Conservation (phyloP, 2,113 vertebrate species). For the Seriola aureovittata region DNA sequence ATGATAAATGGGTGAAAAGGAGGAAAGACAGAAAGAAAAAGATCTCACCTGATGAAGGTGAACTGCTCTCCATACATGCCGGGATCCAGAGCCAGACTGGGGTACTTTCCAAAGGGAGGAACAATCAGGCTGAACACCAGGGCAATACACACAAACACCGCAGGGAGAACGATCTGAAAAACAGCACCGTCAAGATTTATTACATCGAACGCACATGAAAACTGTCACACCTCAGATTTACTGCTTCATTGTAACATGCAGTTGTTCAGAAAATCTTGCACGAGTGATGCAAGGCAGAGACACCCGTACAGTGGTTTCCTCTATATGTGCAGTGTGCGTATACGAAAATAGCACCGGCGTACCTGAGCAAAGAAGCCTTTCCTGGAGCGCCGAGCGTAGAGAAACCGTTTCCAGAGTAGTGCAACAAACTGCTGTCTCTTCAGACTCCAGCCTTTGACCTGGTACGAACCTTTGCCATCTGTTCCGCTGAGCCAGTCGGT, state of each 20-base stretch:
- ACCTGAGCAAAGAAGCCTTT: conserved; percentile 99
- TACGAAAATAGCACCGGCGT: conserved; percentile 2
- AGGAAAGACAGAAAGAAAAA: background rate
- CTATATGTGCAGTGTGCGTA: background rate
- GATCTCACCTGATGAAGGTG: conserved; percentile 92
- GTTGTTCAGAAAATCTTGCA: too few species aligned
- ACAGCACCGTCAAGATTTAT: conserved; percentile 38
- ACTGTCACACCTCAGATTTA: background rate
- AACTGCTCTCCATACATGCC: conserved; percentile 98
- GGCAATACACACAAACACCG: conserved; percentile 98
- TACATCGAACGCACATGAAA: background rate
- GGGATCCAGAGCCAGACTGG: conserved; percentile 92
- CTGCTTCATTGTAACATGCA: background rate
- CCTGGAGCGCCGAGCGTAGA: conserved; percentile 93
- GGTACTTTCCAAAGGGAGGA: conserved; percentile 97
- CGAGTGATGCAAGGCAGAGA: background rate
- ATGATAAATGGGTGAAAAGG: background rate
- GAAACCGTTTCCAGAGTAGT: conserved; percentile 96
- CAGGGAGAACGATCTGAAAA: conserved; percentile 95
- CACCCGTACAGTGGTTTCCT: background rate
- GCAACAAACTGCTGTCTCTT: conserved; percentile 96
- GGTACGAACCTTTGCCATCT: conserved; percentile 96
- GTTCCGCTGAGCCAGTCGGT: conserved; percentile 95
- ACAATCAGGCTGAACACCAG: conserved; percentile 97
- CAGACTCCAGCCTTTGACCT: conserved; percentile 97